Evolutionary conservation across 2,888 invertebrate genomes (phyloP), one percentile per base, ranked within the genome.

Genomic region (Monoplex corrugatus): DNA sequence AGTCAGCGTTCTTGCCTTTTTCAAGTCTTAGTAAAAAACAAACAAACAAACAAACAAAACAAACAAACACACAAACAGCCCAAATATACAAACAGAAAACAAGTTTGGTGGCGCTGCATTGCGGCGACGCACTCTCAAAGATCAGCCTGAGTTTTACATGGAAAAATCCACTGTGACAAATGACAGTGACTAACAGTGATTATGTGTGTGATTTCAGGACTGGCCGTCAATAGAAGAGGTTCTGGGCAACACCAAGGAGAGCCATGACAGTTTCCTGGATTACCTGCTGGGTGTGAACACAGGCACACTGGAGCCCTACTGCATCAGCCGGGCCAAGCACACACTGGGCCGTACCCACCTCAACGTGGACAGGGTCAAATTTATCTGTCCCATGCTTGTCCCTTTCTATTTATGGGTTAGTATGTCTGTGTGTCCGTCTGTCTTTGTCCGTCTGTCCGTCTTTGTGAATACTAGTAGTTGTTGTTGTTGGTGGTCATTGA

Each of bases 161-260:
- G n/a, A n/a, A n/a, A n/a, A n/a, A n/a, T n/a, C n/a, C n/a, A n/a
- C n/a, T n/a, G n/a, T n/a, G n/a, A n/a, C n/a, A n/a, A n/a, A n/a
- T n/a, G n/a, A n/a, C n/a, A n/a, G n/a, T n/a, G n/a, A n/a, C n/a
- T n/a, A n/a, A n/a, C n/a, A n/a, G n/a, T n/a, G n/a, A n/a, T n/a
- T n/a, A n/a, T n/a, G n/a, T n/a, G n/a, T n/a, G n/a, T n/a, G n/a
- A 13, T 50, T 75, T 35, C 75, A 38, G 75, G 75, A 75, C 75
- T 75, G 75, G 75, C 13, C 35, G 13, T 75, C 75, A 35, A 38
- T 75, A 32, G 35, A 75, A 38, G 16, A 3, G 75, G 10, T 35
- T 13, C 16, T 75, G 38, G 75, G 75, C 75, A 75, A 38, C 75
- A 38, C 35, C 23, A 19, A 75, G 35, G 75, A 75, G 10, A 38